phyloP scores from a whole-genome alignment of 1,140 invertebrate genomes.

The Antheraea mylitta region DNA sequence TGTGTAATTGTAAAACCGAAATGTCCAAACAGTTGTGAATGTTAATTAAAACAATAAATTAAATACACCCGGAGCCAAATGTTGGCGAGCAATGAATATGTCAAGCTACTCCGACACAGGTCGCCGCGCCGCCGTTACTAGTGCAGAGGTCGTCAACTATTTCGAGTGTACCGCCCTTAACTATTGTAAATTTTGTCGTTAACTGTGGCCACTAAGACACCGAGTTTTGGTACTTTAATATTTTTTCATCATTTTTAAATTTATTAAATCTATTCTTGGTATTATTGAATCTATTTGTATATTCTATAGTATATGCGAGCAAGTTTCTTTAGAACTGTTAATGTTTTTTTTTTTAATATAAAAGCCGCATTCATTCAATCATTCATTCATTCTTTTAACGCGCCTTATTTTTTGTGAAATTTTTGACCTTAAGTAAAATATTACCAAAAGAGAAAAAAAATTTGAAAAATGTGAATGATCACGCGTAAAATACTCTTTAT shows the following conservation, averaged over 20 bases:
- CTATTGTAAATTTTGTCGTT: conserved; percentile 51
- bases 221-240: background rate
- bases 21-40: conserved; percentile 39
- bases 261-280: too few species aligned
- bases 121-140: conserved; percentile 40
- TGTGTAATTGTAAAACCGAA: conserved; percentile 39
- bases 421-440: too few species aligned
- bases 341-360: too few species aligned
- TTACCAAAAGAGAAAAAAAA: too few species aligned
- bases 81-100: conserved; percentile 59
- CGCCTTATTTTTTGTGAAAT: too few species aligned
- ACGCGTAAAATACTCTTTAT: too few species aligned
- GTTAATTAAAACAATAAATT: conserved; percentile 72
- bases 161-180: conserved; percentile 38
- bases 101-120: conserved; percentile 31
- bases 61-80: conserved; percentile 33
- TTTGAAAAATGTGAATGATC: too few species aligned
- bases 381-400: too few species aligned
- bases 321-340: too few species aligned
- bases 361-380: too few species aligned
- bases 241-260: background rate
- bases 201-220: conserved; percentile 37
- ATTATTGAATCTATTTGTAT: too few species aligned
- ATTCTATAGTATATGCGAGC: too few species aligned
- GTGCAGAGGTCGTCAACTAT: conserved; percentile 55